Conservation (phyloP, 2,888 invertebrate species). For the Drosophila anomelani region DNA sequence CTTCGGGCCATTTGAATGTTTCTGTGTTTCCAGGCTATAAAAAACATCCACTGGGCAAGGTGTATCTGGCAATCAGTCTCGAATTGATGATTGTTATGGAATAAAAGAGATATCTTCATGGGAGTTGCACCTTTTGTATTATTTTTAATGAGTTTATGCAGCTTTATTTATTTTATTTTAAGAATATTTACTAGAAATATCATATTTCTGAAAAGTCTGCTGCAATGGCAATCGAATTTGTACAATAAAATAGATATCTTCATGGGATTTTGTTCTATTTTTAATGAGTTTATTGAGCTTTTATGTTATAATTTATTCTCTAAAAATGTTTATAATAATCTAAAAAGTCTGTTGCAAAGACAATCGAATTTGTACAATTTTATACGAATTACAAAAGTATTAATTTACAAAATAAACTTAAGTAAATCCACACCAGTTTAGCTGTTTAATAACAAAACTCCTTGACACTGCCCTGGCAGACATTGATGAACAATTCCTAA, state of each 20-base stretch:
- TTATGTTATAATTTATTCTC: too few relatives aligned
- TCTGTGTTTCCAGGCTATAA: slow-evolving; percentile 28
- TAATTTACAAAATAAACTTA: neutral
- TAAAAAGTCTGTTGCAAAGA: too few relatives aligned
- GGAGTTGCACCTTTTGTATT: neutral
- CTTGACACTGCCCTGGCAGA: too few relatives aligned
- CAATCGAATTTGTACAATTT: too few relatives aligned
- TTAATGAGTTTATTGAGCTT: too few relatives aligned
- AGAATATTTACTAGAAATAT: neutral
- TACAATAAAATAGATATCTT: too few relatives aligned
- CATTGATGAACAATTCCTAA: neutral
- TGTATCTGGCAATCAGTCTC: slow-evolving; percentile 27
- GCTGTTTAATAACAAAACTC: too few relatives aligned
- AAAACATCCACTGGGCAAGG: slow-evolving; percentile 32
- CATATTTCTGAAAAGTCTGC: too few relatives aligned
- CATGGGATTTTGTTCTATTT: too few relatives aligned
- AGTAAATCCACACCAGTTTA: neutral
- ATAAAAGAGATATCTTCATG: neutral
- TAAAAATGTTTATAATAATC: too few relatives aligned
- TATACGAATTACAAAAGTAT: neutral
- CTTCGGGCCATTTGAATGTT: slow-evolving; percentile 26
- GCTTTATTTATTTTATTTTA: neutral
- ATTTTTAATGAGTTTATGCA: too few relatives aligned
- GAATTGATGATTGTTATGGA: slow-evolving; percentile 39
- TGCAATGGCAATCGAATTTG: too few relatives aligned